Evolutionary conservation across 2,113 vertebrate species (phyloP), one percentile per base, ranked within the genome.

Genomic region (Aythya baeri): DNA sequence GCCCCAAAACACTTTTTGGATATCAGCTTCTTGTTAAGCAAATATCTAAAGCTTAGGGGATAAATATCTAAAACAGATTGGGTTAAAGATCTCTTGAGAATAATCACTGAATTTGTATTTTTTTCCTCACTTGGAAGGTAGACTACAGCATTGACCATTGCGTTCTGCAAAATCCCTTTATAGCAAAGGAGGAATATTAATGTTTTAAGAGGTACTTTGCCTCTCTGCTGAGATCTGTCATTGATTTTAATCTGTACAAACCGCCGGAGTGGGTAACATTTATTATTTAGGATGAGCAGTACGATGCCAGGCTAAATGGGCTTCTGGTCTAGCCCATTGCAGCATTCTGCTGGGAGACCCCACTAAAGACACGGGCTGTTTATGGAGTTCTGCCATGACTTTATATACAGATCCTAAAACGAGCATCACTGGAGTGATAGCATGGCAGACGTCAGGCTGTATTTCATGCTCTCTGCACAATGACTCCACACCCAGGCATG

Each of bases 281-380:
- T 76, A 94, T 96, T 95, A 95, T 96, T 96, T 95, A 96, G 94
- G 81, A 87, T n/a, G 75, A 91, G 8, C 25, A 89, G 32, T 22
- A 43, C 80, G 55, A 54, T 79, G 92, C 73, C 83, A 92, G 83
- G n/a, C 66, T 76, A 79, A 93, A 87, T 84, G 90, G 83, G 18
- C 61, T 49, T 32, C 38, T 9, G 50, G 58, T 34, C 76, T 59
- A 84, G 18, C n/a, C 44, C 44, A 66, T 3, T 57, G 36, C 74
- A 86, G 74, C 57, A 9, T 15, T 76, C 58, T 89, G 78, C 43
- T 87, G 81, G 58, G 77, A 93, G 16, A 79, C 13, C 25, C 65
- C 27, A 73, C 2, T 12, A 38, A 55, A 78, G 29, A 78, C 31
- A 75, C 25, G 75, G 50, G 44, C 54, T 78, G 46, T 72, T 91